phyloP scores from a whole-genome alignment of 2,888 invertebrate species.

The Erebia ligea region DNA sequence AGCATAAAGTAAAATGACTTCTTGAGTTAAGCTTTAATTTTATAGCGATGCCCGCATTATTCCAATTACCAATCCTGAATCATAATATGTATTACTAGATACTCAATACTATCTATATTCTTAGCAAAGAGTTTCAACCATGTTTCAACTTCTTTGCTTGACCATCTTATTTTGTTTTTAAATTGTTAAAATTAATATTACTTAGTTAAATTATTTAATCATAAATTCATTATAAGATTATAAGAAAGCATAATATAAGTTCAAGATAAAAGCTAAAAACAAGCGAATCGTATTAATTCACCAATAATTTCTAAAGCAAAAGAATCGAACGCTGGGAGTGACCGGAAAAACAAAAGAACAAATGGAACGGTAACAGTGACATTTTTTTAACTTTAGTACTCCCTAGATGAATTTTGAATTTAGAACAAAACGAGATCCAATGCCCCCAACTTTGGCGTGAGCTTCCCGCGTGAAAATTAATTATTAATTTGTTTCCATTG shows the following conservation, averaged over 20 bases:
- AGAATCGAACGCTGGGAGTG: constrained; percentile 32
- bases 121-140: background rate
- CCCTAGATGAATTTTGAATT: constrained; percentile 70
- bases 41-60: constrained; percentile 66
- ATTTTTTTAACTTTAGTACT: constrained; percentile 70
- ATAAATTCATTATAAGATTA: no score
- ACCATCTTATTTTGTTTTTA: no score
- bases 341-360: constrained; percentile 48
- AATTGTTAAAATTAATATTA: background rate
- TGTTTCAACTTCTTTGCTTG: no score
- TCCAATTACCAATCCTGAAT: constrained; percentile 35
- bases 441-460: constrained; percentile 63
- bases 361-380: constrained; percentile 49
- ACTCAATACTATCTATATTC: background rate
- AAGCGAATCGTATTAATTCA: no score
- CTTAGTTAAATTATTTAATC: no score
- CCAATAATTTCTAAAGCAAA: constrained; percentile 31
- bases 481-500: constrained; percentile 78
- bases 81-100: constrained; percentile 24
- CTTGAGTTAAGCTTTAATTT: constrained; percentile 60
- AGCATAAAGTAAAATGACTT: constrained; percentile 66
- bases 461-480: constrained; percentile 75
- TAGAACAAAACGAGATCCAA: constrained; percentile 72
- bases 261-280: no score
- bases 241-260: no score